Evolutionary conservation across 2,113 vertebrate genomes (phyloP).

Genomic region (Microtus oregoni): DNA sequence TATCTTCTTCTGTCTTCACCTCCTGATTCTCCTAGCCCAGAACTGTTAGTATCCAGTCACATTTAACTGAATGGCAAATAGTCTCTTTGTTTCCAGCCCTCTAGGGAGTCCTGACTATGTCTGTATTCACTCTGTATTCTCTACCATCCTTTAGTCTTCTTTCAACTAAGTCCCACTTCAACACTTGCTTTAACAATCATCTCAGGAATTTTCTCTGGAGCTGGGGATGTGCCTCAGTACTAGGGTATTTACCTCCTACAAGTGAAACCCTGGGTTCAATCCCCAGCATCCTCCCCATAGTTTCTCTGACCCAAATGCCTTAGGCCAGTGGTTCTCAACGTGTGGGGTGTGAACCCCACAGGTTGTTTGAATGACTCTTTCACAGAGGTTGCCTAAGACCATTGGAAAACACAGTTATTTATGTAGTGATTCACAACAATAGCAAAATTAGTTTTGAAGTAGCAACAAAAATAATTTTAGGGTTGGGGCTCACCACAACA

Average conservation of each 20-base stretch:
- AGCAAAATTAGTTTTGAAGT: not conserved
- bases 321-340: not conserved
- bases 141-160: constrained; percentile 23
- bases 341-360: not conserved
- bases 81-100: not conserved
- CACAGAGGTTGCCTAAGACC: not conserved
- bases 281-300: not conserved
- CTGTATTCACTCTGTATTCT: not conserved
- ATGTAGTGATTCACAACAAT: not conserved
- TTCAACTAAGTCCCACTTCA: constrained; percentile 51
- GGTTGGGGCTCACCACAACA: not conserved
- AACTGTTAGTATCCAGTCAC: not conserved
- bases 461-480: not conserved
- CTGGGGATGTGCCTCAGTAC: not conserved
- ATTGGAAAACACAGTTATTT: not conserved
- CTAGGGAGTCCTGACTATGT: not conserved
- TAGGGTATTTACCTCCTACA: not conserved
- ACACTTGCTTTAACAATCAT: constrained; percentile 39
- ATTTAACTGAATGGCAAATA: not conserved
- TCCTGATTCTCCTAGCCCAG: not conserved
- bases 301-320: not conserved
- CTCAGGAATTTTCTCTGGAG: constrained; percentile 29
- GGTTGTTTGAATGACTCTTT: not conserved
- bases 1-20: constrained; percentile 28
- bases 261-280: not conserved